Evolutionary conservation across 1,140 invertebrate species (phyloP).

Genomic region (Aphelenchoides avenae): DNA sequence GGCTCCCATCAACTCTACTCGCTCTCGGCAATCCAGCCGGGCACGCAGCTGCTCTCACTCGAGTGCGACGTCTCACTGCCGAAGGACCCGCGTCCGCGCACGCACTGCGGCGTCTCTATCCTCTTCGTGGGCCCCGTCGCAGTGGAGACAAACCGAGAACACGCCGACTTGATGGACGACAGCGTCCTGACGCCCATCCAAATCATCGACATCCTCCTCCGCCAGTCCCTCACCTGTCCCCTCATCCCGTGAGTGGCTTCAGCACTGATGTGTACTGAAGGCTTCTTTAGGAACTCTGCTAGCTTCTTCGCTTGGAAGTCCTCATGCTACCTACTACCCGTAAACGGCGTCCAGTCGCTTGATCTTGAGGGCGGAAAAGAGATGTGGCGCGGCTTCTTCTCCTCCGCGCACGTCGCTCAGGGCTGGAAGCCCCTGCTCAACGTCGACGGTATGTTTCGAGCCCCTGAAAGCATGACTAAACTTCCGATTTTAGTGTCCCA

Average conservation of each 20-base stretch:
- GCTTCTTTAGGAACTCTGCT: slow-evolving; percentile 33
- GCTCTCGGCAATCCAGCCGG: not conserved
- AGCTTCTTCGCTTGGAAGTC: slow-evolving; percentile 48
- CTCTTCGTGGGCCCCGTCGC: slow-evolving; percentile 35
- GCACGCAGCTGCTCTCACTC: slow-evolving; percentile 15
- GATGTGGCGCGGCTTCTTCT: slow-evolving; percentile 51
- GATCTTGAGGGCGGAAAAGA: slow-evolving; percentile 51
- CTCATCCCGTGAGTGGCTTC: slow-evolving; percentile 26
- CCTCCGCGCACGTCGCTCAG: slow-evolving; percentile 42
- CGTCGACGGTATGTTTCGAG: no score
- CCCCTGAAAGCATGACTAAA: no score
- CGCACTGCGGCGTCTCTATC: slow-evolving; percentile 27
- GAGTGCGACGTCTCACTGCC: not conserved
- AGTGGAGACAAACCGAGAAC: slow-evolving; percentile 28
- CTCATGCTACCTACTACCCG: slow-evolving; percentile 43
- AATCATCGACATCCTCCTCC: slow-evolving; percentile 47
- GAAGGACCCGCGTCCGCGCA: slow-evolving; percentile 24
- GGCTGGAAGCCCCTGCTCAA: slow-evolving; percentile 41
- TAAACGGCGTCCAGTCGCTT: slow-evolving; percentile 20
- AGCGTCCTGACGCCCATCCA: no score
- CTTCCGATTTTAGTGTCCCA: no score
- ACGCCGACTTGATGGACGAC: slow-evolving; percentile 31
- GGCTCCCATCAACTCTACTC: slow-evolving; percentile 37
- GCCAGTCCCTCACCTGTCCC: slow-evolving; percentile 44
- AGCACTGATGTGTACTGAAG: slow-evolving; percentile 12